phyloP scores from a whole-genome alignment of 2,888 invertebrate species.

The Beris chalybata region DNA sequence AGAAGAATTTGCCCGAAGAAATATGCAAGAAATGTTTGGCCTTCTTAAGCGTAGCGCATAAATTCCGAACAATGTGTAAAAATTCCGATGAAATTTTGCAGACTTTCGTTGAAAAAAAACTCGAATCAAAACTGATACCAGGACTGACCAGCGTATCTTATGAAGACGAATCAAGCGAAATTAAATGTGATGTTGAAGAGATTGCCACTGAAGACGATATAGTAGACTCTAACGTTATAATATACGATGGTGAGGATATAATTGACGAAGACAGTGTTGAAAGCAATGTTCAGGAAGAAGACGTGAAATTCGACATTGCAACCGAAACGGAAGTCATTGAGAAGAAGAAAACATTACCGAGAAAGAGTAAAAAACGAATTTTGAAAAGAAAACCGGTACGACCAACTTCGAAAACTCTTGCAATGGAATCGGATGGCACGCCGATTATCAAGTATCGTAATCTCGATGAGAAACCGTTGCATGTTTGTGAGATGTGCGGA shows the following conservation, averaged over 20 bases:
- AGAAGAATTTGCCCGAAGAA: slow-evolving; percentile 48
- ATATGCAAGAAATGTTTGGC: slow-evolving; percentile 49
- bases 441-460: slow-evolving; percentile 19
- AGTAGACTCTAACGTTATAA: too few species aligned
- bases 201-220: too few species aligned
- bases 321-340: too few species aligned
- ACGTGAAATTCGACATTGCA: too few species aligned
- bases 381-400: neutral
- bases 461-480: slow-evolving; percentile 8
- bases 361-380: too few species aligned
- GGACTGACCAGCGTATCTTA: neutral
- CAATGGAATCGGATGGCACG: slow-evolving; percentile 26
- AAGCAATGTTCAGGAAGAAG: too few species aligned
- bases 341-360: too few species aligned
- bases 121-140: neutral
- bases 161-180: neutral
- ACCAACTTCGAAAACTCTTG: slow-evolving; percentile 16
- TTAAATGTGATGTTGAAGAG: too few species aligned
- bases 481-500: slow-evolving; percentile 23
- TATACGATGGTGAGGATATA: too few species aligned
- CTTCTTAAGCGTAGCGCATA: slow-evolving; percentile 49
- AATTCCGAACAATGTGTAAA: slow-evolving; percentile 52
- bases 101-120: slow-evolving; percentile 43
- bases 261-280: too few species aligned
- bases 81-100: slow-evolving; percentile 51